Base-by-base conservation (phyloP, 1,140 invertebrate genomes). In the Scaptomyza hsui region DNA sequence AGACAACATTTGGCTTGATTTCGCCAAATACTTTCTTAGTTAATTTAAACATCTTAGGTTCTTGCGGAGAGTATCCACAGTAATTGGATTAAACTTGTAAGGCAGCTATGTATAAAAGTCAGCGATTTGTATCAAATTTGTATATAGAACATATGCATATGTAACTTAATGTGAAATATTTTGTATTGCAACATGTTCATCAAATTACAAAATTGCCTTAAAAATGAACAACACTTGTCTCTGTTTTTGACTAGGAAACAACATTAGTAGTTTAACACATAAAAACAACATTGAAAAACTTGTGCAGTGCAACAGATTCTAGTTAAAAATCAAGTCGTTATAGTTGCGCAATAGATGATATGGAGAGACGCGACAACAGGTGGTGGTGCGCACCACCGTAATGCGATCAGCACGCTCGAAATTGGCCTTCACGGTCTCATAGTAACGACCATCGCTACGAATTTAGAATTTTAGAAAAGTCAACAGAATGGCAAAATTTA, bases 381-480 rank as follows among this genome's bases (percentile, higher is more conserved):
- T 99, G 6, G 97, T 97, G 7, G 98, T 99, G 21, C 99, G 93
- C 0, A 99, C 98, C 10, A 99, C 98, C 0, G 98, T 99, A 45
- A 94, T 94, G 72, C 99, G 94, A 92, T 99, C 98, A 2, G 99
- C 99, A 80, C 99, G 94, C 92, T 99, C 99, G 91, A 99, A 99
- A 92, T 99, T 99, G 0, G 98, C 98, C 92, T 99, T 99, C 10
- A 99, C 98, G 72, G 99, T 97, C 93, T 99, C 99, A 90, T 99
- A 99, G 92, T 99, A 99, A 57, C 99, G 96, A 2, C 99, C 99
- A 92, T 99, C 99, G 91, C 98, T 99, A 42, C 32, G 32, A 12
- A 32, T 37, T n/a, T 37, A 12, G 32, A 37, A 3, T 32, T 32
- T 7, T 3, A 12, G 10, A 3, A 32, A 9, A 37, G 32, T 37